Conservation (phyloP, 2,113 vertebrate genomes). For the Mohoua ochrocephala region DNA sequence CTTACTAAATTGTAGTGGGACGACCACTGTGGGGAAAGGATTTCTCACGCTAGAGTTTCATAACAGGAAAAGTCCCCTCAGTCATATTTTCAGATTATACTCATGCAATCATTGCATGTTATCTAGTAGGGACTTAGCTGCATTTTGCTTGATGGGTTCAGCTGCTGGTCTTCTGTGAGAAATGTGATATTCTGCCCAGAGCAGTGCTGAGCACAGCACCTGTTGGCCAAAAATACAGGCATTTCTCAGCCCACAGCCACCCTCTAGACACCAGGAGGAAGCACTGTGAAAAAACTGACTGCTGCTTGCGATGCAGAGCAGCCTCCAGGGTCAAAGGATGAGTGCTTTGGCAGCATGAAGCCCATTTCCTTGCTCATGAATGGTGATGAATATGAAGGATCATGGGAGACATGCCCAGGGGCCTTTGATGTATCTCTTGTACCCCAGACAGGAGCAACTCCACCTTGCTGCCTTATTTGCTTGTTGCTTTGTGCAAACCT, state of each 20-base stretch:
- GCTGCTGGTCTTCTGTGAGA: background rate
- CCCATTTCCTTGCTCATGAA: background rate
- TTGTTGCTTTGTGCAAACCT: background rate
- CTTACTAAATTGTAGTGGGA: background rate
- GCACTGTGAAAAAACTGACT: background rate
- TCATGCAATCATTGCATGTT: background rate
- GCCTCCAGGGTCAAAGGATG: background rate
- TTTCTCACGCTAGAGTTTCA: background rate
- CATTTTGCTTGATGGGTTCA: background rate
- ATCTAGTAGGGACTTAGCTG: background rate
- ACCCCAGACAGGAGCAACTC: background rate
- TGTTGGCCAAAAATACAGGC: background rate
- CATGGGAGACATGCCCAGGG: background rate
- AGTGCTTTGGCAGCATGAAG: rapidly evolving
- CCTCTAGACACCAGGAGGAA: background rate
- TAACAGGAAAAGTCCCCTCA: background rate
- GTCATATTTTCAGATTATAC: background rate
- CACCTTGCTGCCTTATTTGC: background rate
- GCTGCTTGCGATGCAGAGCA: background rate
- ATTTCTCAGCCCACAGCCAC: background rate
- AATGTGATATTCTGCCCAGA: rapidly evolving
- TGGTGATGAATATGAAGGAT: background rate
- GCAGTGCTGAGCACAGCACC: background rate
- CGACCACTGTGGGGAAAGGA: rapidly evolving
- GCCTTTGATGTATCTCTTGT: background rate